Evolutionary conservation across 2,888 invertebrate species (phyloP).

Genomic region (Nomada ferruginata): DNA sequence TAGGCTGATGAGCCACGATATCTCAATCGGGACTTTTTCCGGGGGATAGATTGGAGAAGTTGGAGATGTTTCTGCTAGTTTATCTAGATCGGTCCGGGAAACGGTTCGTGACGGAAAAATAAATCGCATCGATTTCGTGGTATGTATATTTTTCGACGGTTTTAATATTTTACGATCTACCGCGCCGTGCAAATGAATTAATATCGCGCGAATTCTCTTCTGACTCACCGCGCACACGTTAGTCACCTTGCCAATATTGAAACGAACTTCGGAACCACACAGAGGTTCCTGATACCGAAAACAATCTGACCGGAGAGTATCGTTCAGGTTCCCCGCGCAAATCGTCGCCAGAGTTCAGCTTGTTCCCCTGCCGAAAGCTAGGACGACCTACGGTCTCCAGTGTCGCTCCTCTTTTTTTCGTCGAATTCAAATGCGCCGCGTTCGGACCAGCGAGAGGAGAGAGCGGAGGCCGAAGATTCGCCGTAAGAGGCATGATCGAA

Average conservation of each 20-base stretch:
- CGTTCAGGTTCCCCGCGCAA: background rate
- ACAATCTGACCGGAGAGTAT: too few species aligned
- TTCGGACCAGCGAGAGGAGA: slow-evolving; percentile 48
- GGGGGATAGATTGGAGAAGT: slow-evolving; percentile 2
- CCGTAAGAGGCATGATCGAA: slow-evolving; percentile 16
- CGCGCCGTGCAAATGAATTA: too few species aligned
- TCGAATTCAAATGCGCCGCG: slow-evolving; percentile 79
- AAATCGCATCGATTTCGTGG: too few species aligned
- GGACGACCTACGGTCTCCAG: slow-evolving; percentile 10
- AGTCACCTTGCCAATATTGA: too few species aligned
- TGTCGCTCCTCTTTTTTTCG: slow-evolving; percentile 65
- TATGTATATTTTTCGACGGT: too few species aligned
- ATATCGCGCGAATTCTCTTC: too few species aligned
- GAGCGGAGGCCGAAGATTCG: slow-evolving; percentile 3
- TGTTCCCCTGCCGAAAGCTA: background rate
- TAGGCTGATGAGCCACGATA: slow-evolving; percentile 46
- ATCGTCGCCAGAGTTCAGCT: background rate
- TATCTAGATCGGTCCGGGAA: slow-evolving; percentile 23
- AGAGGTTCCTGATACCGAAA: too few species aligned
- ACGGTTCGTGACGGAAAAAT: background rate
- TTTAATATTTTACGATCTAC: too few species aligned
- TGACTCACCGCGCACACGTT: too few species aligned
- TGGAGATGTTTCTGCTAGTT: background rate
- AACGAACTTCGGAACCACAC: too few species aligned
- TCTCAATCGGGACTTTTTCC: slow-evolving; percentile 47